Evolutionary conservation across 2,797 vertebrate species (phyloP), one percentile per base, ranked within the genome.

Genomic region (Tokudaia muenninki): DNA sequence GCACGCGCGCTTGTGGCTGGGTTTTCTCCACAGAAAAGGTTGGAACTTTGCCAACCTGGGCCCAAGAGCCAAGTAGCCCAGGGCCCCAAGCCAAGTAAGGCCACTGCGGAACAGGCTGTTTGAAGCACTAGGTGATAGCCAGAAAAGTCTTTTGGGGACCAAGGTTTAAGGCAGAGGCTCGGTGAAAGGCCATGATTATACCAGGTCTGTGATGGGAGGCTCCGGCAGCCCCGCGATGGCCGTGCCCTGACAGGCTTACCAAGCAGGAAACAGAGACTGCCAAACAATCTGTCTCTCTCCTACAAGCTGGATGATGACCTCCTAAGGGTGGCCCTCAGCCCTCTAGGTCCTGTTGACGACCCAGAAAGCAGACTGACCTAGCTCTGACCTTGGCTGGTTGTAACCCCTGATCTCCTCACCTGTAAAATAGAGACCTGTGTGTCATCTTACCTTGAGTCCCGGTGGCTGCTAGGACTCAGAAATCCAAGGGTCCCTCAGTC

Each of bases 1-100:
- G 50, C 22, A 2, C 67, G 16, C 31, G 3, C 0, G 4, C n/a
- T 17, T 34, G 3, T 0, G 1, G 57, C 81, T 41, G 22, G 13
- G 26, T 92, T 61, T 41, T 26, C 2, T 11, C 41, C 50, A 2
- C 26, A 17, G 12, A 8, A 91, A 19, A 52, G 17, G n/a, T 74
- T 17, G 34, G 24, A 41, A 14, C 37, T 47, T 75, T 10, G 11
- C 47, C 57, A 13, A 10, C 44, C n/a, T 57, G 75, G 26, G 34
- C 34, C 57, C 1, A 9, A 8, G 29, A 31, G 16, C n/a, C 44
- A 29, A 34, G 44, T 52, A 50, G 44, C 47, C 34, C 4, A 0
- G 41, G 74, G 10, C 37, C 24, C 74, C 63, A 11, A 31, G 12
- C 50, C 78, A 31, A 0, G 0, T 74, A 26, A 0, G 0, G 67